These are phyloP conservation scores for Dermatemys mawii DNA, from an alignment of 2,113 vertebrate genomes.

Conservation along the genomic window DNA sequence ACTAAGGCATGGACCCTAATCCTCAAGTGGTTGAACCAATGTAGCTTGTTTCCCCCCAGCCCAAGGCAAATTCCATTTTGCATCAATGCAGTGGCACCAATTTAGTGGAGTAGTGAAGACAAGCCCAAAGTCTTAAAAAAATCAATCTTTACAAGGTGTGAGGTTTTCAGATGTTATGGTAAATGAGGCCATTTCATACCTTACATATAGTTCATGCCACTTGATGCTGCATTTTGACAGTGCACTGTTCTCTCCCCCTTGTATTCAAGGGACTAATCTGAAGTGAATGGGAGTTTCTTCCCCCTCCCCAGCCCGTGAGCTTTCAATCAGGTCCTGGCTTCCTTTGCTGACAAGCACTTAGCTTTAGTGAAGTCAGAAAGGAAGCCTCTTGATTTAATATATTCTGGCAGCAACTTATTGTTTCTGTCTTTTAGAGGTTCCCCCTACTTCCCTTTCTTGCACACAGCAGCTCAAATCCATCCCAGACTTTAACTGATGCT, in stretches of 20 bases:
- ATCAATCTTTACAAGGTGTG: neutral
- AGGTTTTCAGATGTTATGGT: neutral
- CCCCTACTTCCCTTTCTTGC: rapidly evolving
- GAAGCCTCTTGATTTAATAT: slow-evolving; percentile 1
- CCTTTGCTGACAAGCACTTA: slow-evolving; percentile 14
- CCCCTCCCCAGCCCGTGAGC: neutral
- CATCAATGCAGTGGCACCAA: too few species aligned
- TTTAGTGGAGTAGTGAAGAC: neutral
- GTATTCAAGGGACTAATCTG: neutral
- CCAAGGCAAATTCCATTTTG: too few species aligned
- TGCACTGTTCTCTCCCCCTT: neutral
- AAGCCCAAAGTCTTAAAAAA: neutral
- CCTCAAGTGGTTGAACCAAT: neutral
- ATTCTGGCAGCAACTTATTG: slow-evolving; percentile 21
- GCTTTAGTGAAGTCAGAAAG: neutral
- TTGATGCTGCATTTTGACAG: neutral
- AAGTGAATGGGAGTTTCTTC: neutral
- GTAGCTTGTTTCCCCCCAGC: neutral
- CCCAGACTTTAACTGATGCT: slow-evolving; percentile 32
- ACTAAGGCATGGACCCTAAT: neutral
- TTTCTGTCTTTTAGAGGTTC: neutral
- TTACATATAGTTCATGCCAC: neutral
- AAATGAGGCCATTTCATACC: neutral
- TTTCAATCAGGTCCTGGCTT: neutral
- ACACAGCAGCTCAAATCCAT: neutral